Base-by-base conservation (phyloP, 2,113 vertebrate species). In the Parotia lawesii region DNA sequence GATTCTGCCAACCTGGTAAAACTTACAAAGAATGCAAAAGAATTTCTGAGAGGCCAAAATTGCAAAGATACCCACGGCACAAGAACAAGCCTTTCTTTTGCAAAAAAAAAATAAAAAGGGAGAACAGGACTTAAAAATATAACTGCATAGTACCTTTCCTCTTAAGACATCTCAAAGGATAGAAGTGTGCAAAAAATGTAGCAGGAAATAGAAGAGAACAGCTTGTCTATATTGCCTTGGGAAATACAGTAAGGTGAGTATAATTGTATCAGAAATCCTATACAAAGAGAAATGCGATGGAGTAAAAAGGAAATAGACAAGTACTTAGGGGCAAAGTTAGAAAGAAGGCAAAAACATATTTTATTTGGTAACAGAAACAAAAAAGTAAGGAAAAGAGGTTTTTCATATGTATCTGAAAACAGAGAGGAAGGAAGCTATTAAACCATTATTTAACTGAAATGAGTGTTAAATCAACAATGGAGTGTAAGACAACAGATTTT, bases 51-150 rank as follows among this genome's bases (percentile, higher is more conserved):
- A 69, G 40, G 31, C 17, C 33, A 79, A 29, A 47, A 81, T 10
- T 48, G 42, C 19, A 61, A 60, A 86, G 29, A 91, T 18, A 69
- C 14, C 31, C 40, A 9, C 2, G 8, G 22, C 10, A 37, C 16
- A 76, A 74, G 19, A 87, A 87, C 3, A 28, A n/a, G 19, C 5
- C 21, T 29, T 17, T 45, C 29, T 67, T 64, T 9, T 8, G 3
- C 0, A 16, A 44, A 60, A 18, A 7, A 20, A 73, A 28, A 62
- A 12, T 7, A 27, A 12, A 53, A 53, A 4, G 18, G 0, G 0
- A 7, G 5, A 3, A 5, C 44, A 42, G 6, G 0, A 15, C 8
- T 76, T 78, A 2, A 51, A 48, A 62, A 62, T 37, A 42, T 10
- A 87, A 23, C 12, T 40, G 50, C 0, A 0, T 35, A 56, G 9